Conservation (phyloP, 92 coral and sea anemone species). For the Paramuricea clavata region DNA sequence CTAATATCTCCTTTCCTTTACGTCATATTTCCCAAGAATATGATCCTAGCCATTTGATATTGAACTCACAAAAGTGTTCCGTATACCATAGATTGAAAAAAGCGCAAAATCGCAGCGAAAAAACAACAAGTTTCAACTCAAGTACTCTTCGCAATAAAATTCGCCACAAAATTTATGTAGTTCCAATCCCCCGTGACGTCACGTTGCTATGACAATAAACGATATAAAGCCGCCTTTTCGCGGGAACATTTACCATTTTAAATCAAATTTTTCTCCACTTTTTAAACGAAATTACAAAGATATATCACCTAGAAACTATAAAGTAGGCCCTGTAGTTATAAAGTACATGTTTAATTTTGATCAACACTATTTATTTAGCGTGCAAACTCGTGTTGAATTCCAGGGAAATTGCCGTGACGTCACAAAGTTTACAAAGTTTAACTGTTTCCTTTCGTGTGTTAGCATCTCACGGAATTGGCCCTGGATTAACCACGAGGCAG, state of each 20-base stretch:
- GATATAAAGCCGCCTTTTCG: conserved; percentile 9
- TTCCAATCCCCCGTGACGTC: conserved; percentile 54
- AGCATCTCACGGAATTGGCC: no score
- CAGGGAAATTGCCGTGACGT: background rate
- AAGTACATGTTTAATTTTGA: background rate
- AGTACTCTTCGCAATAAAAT: background rate
- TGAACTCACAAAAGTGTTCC: background rate
- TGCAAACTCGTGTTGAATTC: background rate
- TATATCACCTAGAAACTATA: background rate
- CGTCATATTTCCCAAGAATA: conserved; percentile 35
- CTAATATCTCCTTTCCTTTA: conserved; percentile 5
- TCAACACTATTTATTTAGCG: background rate
- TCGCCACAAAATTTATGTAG: conserved; percentile 29
- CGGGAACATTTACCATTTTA: conserved; percentile 13
- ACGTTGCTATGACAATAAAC: conserved; percentile 34
- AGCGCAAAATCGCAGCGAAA: background rate
- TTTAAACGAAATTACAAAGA: background rate
- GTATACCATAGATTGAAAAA: background rate
- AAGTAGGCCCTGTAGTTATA: background rate
- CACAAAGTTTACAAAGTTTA: background rate
- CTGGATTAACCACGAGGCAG: no score
- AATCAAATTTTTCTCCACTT: background rate
- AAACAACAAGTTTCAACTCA: background rate
- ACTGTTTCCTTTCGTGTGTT: conserved; percentile 7
- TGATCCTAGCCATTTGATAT: background rate